phyloP scores from a whole-genome alignment of 2,113 vertebrate genomes.

The Microcebus lehilahytsara region DNA sequence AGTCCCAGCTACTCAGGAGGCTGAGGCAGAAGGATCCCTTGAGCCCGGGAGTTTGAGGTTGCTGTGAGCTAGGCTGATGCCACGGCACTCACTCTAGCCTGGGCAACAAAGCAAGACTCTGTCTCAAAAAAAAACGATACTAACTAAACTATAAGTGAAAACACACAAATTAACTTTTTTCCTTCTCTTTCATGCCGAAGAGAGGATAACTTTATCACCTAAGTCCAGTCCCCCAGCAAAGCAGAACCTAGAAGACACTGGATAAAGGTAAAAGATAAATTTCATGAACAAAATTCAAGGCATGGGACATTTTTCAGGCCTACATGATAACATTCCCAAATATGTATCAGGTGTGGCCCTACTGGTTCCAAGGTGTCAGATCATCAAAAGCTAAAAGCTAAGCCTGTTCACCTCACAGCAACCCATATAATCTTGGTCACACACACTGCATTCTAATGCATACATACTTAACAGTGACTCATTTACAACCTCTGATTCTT shows the following conservation, averaged over 20 bases:
- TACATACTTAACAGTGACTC: not conserved
- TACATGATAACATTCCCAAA: slow-evolving; percentile 18
- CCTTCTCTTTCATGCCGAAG: not conserved
- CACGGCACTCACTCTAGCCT: too few species aligned
- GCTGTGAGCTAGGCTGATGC: too few species aligned
- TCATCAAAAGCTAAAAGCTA: not conserved
- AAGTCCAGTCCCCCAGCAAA: not conserved
- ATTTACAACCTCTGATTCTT: not conserved
- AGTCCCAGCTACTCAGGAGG: too few species aligned
- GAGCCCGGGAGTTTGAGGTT: too few species aligned
- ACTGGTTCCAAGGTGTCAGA: not conserved
- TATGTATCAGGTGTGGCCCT: not conserved
- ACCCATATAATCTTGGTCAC: not conserved
- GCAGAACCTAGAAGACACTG: not conserved
- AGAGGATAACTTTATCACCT: not conserved
- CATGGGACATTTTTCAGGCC: not conserved
- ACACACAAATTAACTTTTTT: not conserved
- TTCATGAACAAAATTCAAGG: slow-evolving; percentile 9
- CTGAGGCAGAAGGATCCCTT: too few species aligned
- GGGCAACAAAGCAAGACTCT: too few species aligned
- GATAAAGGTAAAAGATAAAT: not conserved
- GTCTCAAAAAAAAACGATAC: not conserved
- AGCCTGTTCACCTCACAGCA: not conserved
- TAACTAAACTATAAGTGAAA: not conserved
- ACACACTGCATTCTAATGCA: not conserved